Base-by-base conservation (phyloP, 2,113 vertebrate species). In the Zosterops borbonicus region DNA sequence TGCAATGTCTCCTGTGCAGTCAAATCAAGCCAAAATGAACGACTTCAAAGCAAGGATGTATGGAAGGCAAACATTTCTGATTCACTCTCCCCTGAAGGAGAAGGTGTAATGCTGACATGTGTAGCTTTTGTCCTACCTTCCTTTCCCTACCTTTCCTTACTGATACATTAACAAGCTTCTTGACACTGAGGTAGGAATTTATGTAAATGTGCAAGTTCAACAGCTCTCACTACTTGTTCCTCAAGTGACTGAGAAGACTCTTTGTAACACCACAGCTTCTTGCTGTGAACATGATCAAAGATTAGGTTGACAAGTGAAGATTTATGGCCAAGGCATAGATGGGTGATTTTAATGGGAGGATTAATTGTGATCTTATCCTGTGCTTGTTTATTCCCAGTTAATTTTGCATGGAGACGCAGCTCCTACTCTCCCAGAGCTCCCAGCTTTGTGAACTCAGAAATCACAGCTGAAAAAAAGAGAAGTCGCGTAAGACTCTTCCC, bases 1-100 rank as follows among this genome's bases (percentile, higher is more conserved):
- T 74, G 55, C 79, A 50, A 37, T 16, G 55, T 63, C 94, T 95
- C 64, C 62, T 44, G 58, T 10, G 4, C 50, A 29, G 42, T 35
- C 71, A 67, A 82, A 92, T 65, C 75, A 42, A 88, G 85, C 44
- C 79, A 86, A 70, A 94, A 56, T 2, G 12, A 93, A 49, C 56
- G 64, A 68, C 94, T 87, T 95, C 79, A 93, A 94, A 92, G 76
- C 68, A 52, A 78, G 28, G 59, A 41, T 52, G 16, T 29, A 37
- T 46, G 44, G 68, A 90, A 94, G 64, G 64, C 59, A 94, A 87
- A 71, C 16, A 46, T 70, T 37, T 91, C 80, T 91, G 79, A 92
- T 79, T 92, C 76, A 60, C 11, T 83, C 42, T 90, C 17, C 76
- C 81, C 60, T 59, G 68, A 62, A 90, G 90, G 78, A 85, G 67